Conservation (phyloP, 1,140 invertebrate species). For the Pemphigus obesinymphae region DNA sequence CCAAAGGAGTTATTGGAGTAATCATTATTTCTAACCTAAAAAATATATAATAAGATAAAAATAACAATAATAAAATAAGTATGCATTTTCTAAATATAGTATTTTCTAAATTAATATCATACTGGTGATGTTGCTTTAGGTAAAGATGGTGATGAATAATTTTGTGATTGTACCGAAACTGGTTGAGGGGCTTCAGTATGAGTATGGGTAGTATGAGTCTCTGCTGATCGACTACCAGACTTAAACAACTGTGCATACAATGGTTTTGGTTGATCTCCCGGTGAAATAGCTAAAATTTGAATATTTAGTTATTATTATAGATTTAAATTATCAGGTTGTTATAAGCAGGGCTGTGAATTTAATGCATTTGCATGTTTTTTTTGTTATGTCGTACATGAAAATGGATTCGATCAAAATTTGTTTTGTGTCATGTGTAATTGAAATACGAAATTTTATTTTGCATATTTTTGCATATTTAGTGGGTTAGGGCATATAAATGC, state of each 20-base stretch:
- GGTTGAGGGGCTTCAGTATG: not conserved
- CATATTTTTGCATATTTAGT: too few species aligned
- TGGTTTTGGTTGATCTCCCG: conserved; percentile 36
- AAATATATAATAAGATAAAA: not conserved
- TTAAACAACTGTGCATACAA: conserved; percentile 31
- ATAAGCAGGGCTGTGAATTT: too few species aligned
- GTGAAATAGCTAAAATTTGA: conserved; percentile 5
- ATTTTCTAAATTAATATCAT: not conserved
- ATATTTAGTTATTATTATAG: not conserved
- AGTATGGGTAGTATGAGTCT: too few species aligned
- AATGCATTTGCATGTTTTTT: too few species aligned
- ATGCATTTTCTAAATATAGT: not conserved
- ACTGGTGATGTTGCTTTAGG: conserved; percentile 25
- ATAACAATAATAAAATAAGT: too few species aligned
- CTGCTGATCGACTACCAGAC: not conserved
- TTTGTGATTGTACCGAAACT: not conserved
- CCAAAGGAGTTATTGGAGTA: not conserved
- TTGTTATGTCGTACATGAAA: too few species aligned
- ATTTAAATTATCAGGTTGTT: not conserved
- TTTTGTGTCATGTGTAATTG: too few species aligned
- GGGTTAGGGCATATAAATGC: too few species aligned
- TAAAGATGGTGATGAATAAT: conserved; percentile 15
- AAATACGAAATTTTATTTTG: too few species aligned
- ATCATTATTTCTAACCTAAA: conserved; percentile 29
- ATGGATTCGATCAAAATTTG: too few species aligned